These are phyloP conservation scores for Choloepus hoffmanni DNA, from an alignment of 2,113 vertebrate genomes.

Conservation along the genomic window DNA sequence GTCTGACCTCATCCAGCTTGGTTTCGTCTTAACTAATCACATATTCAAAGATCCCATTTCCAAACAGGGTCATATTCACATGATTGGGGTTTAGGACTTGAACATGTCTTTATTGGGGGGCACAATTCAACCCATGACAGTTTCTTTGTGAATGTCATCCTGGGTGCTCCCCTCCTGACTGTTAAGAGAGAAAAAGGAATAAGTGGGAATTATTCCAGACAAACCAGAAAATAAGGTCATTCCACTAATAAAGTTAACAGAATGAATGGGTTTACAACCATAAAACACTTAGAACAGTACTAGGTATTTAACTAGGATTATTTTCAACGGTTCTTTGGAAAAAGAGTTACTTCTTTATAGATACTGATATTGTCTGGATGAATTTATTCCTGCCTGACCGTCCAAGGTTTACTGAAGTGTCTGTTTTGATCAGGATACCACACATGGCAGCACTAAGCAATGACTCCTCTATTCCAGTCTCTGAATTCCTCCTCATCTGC, in stretches of 20 bases:
- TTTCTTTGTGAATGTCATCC: not conserved
- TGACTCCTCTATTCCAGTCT: not conserved
- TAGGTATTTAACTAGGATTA: not conserved
- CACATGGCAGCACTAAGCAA: conserved; percentile 33
- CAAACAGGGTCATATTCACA: no score
- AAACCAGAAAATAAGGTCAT: not conserved
- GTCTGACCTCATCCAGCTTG: no score
- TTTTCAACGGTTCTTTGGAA: not conserved
- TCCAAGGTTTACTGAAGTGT: conserved; percentile 16
- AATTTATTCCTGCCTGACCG: not conserved
- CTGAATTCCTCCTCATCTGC: conserved; percentile 61
- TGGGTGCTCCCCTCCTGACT: not conserved
- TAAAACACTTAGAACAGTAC: not conserved
- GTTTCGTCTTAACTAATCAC: no score
- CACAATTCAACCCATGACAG: not conserved
- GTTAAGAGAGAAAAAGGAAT: not conserved
- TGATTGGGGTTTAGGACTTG: no score
- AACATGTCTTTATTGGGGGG: no score
- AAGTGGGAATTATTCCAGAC: not conserved
- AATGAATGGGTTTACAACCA: not conserved
- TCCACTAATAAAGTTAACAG: not conserved
- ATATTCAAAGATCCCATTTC: no score
- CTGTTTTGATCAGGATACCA: not conserved
- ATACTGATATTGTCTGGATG: not conserved
- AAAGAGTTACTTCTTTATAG: not conserved